Conservation (phyloP, 2,888 invertebrate genomes). For the Rhingia rostrata region DNA sequence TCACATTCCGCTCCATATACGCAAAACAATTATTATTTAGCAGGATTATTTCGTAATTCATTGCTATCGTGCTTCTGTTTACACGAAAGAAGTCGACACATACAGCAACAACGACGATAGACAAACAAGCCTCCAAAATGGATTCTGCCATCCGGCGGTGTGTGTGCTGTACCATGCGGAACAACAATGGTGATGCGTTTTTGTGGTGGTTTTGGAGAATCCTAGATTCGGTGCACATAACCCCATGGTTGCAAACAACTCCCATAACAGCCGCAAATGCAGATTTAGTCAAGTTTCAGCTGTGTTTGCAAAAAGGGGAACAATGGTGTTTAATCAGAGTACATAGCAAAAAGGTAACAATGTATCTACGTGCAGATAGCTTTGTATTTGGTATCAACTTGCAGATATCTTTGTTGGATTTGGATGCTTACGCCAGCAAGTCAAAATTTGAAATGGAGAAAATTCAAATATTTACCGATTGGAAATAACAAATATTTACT, state of each 20-base stretch:
- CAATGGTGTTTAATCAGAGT: background rate
- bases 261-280: conserved; percentile 53
- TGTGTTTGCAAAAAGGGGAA: conserved; percentile 15
- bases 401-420: background rate
- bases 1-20: conserved; percentile 42
- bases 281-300: conserved; percentile 43
- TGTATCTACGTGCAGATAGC: no score
- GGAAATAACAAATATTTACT: conserved; percentile 29
- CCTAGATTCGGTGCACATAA: conserved; percentile 7
- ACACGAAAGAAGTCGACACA: conserved; percentile 11
- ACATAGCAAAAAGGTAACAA: no score
- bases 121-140: no score
- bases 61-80: conserved; percentile 22
- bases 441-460: conserved; percentile 44
- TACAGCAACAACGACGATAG: background rate
- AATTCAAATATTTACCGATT: conserved; percentile 45
- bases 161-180: no score
- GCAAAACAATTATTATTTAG: conserved; percentile 67
- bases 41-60: conserved; percentile 54
- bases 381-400: no score
- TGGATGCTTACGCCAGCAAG: conserved; percentile 7
- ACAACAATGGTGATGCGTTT: conserved; percentile 13
- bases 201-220: no score
- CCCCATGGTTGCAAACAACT: conserved; percentile 34
- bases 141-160: no score